Evolutionary conservation across 2,797 vertebrate species (phyloP).

Genomic region (Semaprochilodus insignis): DNA sequence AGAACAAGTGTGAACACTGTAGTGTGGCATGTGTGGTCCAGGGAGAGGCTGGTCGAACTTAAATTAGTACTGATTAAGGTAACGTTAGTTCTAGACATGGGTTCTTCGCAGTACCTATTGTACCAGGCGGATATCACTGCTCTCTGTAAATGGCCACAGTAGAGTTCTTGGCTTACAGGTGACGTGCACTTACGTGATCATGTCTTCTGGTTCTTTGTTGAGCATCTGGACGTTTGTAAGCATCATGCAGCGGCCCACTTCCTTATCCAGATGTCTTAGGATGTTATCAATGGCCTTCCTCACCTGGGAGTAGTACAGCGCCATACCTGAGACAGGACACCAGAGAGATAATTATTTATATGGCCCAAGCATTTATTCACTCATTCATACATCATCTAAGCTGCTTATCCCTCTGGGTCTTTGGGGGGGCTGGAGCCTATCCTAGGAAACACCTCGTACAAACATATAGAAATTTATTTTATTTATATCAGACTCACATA

Average conservation of each 20-base stretch:
- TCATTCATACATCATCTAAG: too few species aligned
- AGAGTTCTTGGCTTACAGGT: not conserved
- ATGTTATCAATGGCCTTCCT: slow-evolving; percentile 97
- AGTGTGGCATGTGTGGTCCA: too few species aligned
- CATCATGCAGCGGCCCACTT: slow-evolving; percentile 99
- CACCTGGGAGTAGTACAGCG: slow-evolving; percentile 97
- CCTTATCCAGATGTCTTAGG: slow-evolving; percentile 96
- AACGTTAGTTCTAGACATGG: not conserved
- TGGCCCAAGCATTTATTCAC: not conserved
- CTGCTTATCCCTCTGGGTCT: too few species aligned
- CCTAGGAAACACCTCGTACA: too few species aligned
- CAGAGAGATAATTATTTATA: not conserved
- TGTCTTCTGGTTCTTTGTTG: slow-evolving; percentile 99
- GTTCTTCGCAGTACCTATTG: not conserved
- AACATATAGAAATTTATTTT: not conserved
- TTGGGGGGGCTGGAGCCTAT: too few species aligned
- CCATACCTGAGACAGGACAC: slow-evolving; percentile 86
- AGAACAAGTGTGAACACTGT: not conserved
- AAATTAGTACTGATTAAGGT: not conserved
- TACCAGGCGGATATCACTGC: not conserved
- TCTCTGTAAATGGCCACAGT: not conserved
- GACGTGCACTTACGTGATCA: slow-evolving; percentile 93
- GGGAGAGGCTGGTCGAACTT: too few species aligned
- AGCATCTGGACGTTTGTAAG: slow-evolving; percentile 97
- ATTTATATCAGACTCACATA: not conserved